phyloP scores from a whole-genome alignment of 2,888 invertebrate species.

The Aporophyla nigra region DNA sequence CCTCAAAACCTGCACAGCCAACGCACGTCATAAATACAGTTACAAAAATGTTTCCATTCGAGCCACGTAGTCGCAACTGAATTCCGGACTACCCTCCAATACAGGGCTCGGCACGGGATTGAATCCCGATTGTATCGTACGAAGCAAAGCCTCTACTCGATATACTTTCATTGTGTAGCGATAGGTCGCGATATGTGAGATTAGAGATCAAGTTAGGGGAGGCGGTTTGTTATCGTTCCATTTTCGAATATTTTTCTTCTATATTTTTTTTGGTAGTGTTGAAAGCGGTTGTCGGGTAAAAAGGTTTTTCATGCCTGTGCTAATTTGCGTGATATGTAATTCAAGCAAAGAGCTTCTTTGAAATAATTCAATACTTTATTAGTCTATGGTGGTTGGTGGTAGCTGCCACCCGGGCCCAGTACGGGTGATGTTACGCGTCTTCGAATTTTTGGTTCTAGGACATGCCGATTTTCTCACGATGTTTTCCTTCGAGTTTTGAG shows the following conservation, averaged over 20 bases:
- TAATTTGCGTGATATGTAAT: background rate
- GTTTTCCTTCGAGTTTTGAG: no score
- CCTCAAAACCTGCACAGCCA: background rate
- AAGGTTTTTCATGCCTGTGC: background rate
- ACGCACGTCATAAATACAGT: conserved; percentile 37
- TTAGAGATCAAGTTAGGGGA: conserved; percentile 33
- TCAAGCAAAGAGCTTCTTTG: background rate
- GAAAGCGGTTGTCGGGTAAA: background rate
- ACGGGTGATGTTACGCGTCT: no score
- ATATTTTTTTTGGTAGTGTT: background rate
- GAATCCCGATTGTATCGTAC: conserved; percentile 60
- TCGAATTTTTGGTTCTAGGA: no score
- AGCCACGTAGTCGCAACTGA: conserved; percentile 52
- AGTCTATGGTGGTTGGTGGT: no score
- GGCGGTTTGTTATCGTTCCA: conserved; percentile 23
- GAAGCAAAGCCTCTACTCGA: conserved; percentile 41
- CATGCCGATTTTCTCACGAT: no score
- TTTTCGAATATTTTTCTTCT: conserved; percentile 22
- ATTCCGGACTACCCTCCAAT: conserved; percentile 44
- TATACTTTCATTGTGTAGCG: conserved; percentile 53
- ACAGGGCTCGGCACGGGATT: conserved; percentile 46
- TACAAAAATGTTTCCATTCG: conserved; percentile 50
- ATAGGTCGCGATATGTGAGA: conserved; percentile 45
- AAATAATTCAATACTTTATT: background rate
- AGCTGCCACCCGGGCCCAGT: no score